Conservation (phyloP, 2,113 vertebrate genomes). For the Carlito syrichta region DNA sequence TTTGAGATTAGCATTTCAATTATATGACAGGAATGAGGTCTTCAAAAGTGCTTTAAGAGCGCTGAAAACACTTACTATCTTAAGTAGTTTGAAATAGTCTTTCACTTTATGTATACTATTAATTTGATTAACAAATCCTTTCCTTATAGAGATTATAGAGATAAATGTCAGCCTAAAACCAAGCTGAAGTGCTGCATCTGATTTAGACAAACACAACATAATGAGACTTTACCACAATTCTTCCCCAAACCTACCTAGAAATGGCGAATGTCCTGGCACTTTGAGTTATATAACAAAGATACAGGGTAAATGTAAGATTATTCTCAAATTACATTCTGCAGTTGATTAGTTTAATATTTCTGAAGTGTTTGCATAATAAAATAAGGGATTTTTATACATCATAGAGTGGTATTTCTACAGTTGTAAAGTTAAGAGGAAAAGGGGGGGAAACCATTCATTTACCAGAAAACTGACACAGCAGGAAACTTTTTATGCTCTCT, state of each 20-base stretch:
- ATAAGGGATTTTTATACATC: not conserved
- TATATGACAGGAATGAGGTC: conserved; percentile 13
- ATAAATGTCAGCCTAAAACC: not conserved
- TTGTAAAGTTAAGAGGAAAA: not conserved
- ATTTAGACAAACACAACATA: not conserved
- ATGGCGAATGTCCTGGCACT: not conserved
- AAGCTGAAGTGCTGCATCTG: not conserved
- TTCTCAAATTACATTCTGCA: not conserved
- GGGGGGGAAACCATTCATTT: not conserved
- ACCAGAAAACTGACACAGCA: not conserved
- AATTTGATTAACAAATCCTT: conserved; percentile 29
- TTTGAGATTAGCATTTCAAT: conserved; percentile 32
- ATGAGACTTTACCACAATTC: not conserved
- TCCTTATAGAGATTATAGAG: not conserved
- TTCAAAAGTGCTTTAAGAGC: not conserved
- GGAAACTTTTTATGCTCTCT: not conserved
- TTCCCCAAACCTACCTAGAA: not conserved
- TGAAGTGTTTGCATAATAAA: not conserved
- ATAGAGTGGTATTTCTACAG: not conserved
- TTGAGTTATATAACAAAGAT: not conserved
- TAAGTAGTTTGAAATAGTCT: not conserved
- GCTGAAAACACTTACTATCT: not conserved
- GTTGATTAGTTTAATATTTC: not conserved
- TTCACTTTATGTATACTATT: not conserved
- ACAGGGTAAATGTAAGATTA: not conserved